These are phyloP conservation scores for Thalassaphorura encarpata DNA, from an alignment of 1,140 invertebrate genomes.

Conservation along the genomic window DNA sequence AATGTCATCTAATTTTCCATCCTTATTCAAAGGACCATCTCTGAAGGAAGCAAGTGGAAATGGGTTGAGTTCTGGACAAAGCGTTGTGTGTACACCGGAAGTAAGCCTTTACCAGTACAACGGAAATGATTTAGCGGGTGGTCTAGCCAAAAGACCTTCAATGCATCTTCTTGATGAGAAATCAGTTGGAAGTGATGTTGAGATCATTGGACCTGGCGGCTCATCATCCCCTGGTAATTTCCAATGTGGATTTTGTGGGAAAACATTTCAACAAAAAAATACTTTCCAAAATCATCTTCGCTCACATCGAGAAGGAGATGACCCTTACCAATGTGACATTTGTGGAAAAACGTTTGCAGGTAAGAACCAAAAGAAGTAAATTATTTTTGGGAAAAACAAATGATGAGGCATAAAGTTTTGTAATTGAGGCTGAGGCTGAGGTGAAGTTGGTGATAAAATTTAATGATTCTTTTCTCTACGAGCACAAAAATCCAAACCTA, in stretches of 20 bases:
- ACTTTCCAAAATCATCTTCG: constrained; percentile 49
- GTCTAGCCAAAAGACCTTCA: too few species aligned
- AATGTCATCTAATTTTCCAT: constrained; percentile 1
- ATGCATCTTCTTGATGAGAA: too few species aligned
- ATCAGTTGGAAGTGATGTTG: background rate
- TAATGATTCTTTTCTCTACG: too few species aligned
- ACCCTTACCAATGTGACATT: constrained; percentile 77
- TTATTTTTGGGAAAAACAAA: background rate
- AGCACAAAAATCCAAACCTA: too few species aligned
- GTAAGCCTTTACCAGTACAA: constrained; percentile 33
- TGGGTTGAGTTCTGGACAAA: constrained; percentile 17
- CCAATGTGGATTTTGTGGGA: constrained; percentile 48
- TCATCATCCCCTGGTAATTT: constrained; percentile 27
- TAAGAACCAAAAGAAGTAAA: constrained; percentile 8
- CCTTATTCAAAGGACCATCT: constrained; percentile 9
- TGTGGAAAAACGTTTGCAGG: constrained; percentile 79
- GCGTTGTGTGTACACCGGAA: constrained; percentile 33
- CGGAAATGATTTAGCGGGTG: background rate
- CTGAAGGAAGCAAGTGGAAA: too few species aligned
- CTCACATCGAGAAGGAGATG: constrained; percentile 47
- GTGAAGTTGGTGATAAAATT: too few species aligned
- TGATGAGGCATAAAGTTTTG: too few species aligned
- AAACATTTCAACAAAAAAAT: constrained; percentile 49
- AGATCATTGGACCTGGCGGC: background rate
- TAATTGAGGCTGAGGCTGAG: too few species aligned